Conservation (phyloP, 53 echinoderm and acorn worm genomes). For the Echinarachnius parma region DNA sequence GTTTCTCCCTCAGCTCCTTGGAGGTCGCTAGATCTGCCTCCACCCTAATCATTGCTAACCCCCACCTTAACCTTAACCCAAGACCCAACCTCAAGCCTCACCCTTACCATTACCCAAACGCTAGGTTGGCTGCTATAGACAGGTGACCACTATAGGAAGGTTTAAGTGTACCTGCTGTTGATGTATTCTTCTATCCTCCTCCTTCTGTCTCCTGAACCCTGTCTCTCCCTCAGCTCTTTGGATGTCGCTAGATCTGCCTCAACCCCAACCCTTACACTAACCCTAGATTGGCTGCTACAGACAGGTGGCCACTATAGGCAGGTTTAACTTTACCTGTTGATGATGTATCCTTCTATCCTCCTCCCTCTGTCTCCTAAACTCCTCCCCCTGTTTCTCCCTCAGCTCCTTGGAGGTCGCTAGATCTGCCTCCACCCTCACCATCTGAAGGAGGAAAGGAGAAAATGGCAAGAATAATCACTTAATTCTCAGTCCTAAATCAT, state of each 20-base stretch:
- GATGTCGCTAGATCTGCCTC: constrained; percentile 76
- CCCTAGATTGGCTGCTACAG: no score
- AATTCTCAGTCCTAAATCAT: no score
- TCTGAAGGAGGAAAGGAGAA: constrained; percentile 27
- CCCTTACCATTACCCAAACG: no score
- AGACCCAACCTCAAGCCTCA: no score
- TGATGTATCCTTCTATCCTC: constrained; percentile 61
- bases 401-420: constrained; percentile 71
- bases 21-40: constrained; percentile 76
- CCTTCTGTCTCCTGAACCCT: constrained; percentile 70
- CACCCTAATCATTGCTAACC: constrained; percentile 80
- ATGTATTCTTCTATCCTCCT: constrained; percentile 58
- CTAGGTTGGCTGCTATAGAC: no score
- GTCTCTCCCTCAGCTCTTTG: constrained; percentile 71
- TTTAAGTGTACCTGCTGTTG: constrained; percentile 82
- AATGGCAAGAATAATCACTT: no score
- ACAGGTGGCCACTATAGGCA: no score
- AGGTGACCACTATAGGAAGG: no score
- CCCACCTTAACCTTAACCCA: no score
- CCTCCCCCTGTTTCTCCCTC: constrained; percentile 64
- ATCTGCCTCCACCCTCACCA: constrained; percentile 81
- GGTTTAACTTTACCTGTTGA: constrained; percentile 61
- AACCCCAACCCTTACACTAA: no score
- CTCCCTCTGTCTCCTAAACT: constrained; percentile 63
- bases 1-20: constrained; percentile 71